These are phyloP conservation scores for Oligia strigilis DNA, from an alignment of 2,888 invertebrate species.

Conservation along the genomic window DNA sequence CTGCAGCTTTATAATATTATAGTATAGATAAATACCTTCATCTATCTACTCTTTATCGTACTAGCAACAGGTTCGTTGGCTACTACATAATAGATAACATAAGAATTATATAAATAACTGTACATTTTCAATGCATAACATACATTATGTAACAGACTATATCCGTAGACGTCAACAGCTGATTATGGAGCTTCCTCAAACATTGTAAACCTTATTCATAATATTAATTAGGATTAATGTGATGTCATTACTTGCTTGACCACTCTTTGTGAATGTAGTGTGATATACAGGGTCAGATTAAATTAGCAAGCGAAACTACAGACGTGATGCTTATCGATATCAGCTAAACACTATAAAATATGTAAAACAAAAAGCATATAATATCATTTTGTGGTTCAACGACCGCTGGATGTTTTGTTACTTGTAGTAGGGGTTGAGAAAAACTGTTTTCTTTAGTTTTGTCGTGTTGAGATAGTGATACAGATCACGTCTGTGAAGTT, in stretches of 20 bases:
- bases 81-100: constrained; percentile 19
- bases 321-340: no score
- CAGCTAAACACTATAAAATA: no score
- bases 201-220: neutral
- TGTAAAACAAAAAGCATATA: no score
- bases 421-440: no score
- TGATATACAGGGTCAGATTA: neutral
- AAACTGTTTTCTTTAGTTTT: no score
- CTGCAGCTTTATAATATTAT: no score
- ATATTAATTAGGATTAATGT: neutral
- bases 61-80: neutral
- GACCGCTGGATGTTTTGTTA: no score
- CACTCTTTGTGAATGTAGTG: neutral
- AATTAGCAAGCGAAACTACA: neutral
- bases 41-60: constrained; percentile 14
- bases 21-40: neutral
- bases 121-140: neutral
- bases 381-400: no score
- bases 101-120: constrained; percentile 21
- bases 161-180: neutral
- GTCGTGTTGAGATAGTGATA: no score
- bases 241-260: neutral
- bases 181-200: neutral
- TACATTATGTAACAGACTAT: constrained; percentile 2
- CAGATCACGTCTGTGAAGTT: no score